Evolutionary conservation across 2,888 invertebrate species (phyloP).

Genomic region (Aethes cnicana): DNA sequence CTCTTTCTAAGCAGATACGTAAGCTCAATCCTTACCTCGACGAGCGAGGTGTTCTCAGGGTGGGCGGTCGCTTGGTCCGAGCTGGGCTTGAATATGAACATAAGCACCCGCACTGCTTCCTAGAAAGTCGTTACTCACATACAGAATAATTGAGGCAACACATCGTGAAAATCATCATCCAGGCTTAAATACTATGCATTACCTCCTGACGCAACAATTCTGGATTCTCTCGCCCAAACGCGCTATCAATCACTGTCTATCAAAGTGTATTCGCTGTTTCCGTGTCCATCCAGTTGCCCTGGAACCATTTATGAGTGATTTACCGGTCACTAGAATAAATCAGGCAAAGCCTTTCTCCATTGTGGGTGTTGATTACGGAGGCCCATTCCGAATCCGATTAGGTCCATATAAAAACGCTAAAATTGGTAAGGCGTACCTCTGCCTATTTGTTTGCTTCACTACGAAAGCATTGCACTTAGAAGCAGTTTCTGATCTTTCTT

Average conservation of each 20-base stretch:
- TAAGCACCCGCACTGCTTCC: conserved; percentile 28
- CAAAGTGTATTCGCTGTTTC: conserved; percentile 28
- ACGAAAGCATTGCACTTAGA: conserved; percentile 23
- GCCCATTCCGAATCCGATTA: conserved; percentile 27
- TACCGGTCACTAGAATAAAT: conserved; percentile 23
- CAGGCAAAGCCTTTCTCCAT: conserved; percentile 27
- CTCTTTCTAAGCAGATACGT: conserved; percentile 21
- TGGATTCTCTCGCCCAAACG: conserved; percentile 31
- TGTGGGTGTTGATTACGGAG: conserved; percentile 28
- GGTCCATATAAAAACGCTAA: conserved; percentile 18
- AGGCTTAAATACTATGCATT: conserved; percentile 27
- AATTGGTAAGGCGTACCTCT: conserved; percentile 1
- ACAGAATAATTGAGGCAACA: conserved; percentile 20
- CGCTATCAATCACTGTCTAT: conserved; percentile 15
- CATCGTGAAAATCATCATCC: conserved; percentile 28
- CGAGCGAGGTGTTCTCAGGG: conserved; percentile 28
- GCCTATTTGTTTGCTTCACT: not conserved
- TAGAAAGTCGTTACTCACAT: conserved; percentile 5
- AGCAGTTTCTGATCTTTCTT: conserved; percentile 14
- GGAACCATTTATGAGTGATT: conserved; percentile 30
- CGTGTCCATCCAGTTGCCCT: conserved; percentile 18
- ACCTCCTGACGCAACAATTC: conserved; percentile 27
- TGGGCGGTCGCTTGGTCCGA: conserved; percentile 29
- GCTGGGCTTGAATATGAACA: conserved; percentile 30
- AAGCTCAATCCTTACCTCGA: conserved; percentile 30